Conservation (phyloP, 2,113 vertebrate species). For the Bujurquina vittata region DNA sequence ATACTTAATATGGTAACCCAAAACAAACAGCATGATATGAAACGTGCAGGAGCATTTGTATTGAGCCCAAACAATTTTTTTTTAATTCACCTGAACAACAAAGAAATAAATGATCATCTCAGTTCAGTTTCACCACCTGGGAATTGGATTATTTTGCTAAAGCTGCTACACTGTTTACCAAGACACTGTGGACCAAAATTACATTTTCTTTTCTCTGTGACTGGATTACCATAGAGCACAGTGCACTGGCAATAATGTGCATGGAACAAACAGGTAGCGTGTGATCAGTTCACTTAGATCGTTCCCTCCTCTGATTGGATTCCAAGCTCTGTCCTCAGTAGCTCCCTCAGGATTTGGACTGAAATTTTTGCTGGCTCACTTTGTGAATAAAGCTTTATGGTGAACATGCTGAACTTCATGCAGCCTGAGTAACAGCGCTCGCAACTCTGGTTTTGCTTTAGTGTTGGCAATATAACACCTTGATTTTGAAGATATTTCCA, state of each 20-base stretch:
- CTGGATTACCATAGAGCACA: slow-evolving; percentile 30
- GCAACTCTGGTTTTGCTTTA: slow-evolving; percentile 16
- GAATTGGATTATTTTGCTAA: slow-evolving; percentile 25
- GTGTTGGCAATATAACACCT: slow-evolving; percentile 17
- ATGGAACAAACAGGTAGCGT: slow-evolving; percentile 50
- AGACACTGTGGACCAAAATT: slow-evolving; percentile 8
- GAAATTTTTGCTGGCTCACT: slow-evolving; percentile 12
- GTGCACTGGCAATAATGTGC: slow-evolving; percentile 36
- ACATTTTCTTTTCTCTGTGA: slow-evolving; percentile 28
- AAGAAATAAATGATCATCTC: slow-evolving; percentile 12
- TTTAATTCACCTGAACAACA: neutral
- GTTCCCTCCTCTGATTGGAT: slow-evolving; percentile 43
- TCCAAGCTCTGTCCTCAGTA: slow-evolving; percentile 16
- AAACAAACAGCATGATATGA: neutral
- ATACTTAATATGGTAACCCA: neutral
- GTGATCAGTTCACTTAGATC: slow-evolving; percentile 53
- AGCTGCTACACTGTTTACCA: slow-evolving; percentile 33
- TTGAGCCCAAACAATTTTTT: neutral
- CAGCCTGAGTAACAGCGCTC: slow-evolving; percentile 15
- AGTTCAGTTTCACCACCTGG: slow-evolving; percentile 19
- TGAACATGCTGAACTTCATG: slow-evolving; percentile 43
- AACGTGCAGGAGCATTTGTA: neutral
- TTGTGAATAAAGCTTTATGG: slow-evolving; percentile 29
- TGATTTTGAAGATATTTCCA: slow-evolving; percentile 4
- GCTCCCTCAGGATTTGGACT: slow-evolving; percentile 27